Percentiles rank a stretch among this genome's conserved stretches.
phyloP scores from a whole-genome alignment of 2,797 vertebrate genomes.

The Danio tinwini region DNA sequence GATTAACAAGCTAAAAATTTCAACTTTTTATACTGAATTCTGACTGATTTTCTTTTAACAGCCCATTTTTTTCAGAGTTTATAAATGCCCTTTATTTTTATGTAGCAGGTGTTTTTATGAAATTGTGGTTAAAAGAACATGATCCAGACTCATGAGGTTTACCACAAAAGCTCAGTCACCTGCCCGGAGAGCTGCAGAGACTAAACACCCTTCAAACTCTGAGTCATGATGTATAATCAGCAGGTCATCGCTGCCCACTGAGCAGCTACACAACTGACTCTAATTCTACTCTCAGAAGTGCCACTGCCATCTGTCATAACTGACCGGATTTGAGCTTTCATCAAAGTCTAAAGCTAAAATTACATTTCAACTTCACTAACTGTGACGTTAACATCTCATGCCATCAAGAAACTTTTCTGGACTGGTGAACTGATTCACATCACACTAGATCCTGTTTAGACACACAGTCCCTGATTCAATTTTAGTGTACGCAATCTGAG shows the following conservation, averaged over 20 bases:
- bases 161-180: constrained; percentile 51
- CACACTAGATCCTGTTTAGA: constrained; percentile 18
- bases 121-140: constrained; percentile 37
- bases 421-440: constrained; percentile 6
- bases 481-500: background rate
- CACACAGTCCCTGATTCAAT: background rate
- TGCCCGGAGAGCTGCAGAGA: constrained; percentile 45
- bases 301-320: constrained; percentile 46
- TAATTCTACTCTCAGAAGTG: constrained; percentile 51
- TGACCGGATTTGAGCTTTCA: constrained; percentile 31
- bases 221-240: constrained; percentile 59
- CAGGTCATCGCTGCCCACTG: constrained; percentile 61
- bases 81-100: background rate
- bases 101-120: constrained; percentile 37
- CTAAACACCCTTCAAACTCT: constrained; percentile 54
- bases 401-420: constrained; percentile 9
- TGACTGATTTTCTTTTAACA: background rate
- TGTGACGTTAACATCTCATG: constrained; percentile 4
- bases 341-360: constrained; percentile 26
- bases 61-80: no score
- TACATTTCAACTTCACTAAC: constrained; percentile 19
- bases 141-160: constrained; percentile 41
- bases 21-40: background rate
- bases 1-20: background rate
- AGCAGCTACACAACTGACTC: constrained; percentile 46